Conservation (phyloP, 2,113 vertebrate genomes). For the Platysteira castanea region DNA sequence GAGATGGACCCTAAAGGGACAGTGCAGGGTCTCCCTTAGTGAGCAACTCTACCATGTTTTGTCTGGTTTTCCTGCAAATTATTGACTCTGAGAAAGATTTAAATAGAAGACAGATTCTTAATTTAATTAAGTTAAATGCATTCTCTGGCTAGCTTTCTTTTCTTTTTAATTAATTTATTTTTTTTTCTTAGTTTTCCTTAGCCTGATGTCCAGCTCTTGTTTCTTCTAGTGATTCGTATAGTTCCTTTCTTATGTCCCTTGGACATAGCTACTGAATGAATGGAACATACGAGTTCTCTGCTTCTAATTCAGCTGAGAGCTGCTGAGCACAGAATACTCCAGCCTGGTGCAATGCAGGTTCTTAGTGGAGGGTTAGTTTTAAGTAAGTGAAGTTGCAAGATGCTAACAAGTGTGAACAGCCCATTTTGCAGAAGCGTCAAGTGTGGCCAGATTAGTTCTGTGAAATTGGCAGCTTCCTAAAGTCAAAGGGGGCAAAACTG, state of each 20-base stretch:
- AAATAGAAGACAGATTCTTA: neutral
- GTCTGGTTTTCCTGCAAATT: neutral
- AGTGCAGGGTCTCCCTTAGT: neutral
- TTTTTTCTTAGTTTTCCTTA: neutral
- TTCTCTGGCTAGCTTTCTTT: neutral
- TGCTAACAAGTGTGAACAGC: neutral
- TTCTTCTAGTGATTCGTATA: neutral
- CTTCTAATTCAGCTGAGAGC: neutral
- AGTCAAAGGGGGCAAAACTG: neutral
- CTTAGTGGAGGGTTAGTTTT: neutral
- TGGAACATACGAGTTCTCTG: neutral
- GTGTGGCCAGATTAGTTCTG: neutral
- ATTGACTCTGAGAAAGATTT: neutral
- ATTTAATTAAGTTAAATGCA: neutral
- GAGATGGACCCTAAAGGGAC: neutral
- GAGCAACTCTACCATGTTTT: neutral
- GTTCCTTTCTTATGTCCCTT: neutral
- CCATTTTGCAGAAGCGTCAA: neutral
- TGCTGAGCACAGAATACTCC: neutral
- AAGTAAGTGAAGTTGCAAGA: neutral
- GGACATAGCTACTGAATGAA: neutral
- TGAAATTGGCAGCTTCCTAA: neutral
- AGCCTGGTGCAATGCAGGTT: neutral
- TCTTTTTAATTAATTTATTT: neutral
- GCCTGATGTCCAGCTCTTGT: neutral